A percentile compares a stretch with the other conserved stretches of the same genome.
Conservation (phyloP, 2,113 vertebrate species). For the Toxotes jaculatrix region DNA sequence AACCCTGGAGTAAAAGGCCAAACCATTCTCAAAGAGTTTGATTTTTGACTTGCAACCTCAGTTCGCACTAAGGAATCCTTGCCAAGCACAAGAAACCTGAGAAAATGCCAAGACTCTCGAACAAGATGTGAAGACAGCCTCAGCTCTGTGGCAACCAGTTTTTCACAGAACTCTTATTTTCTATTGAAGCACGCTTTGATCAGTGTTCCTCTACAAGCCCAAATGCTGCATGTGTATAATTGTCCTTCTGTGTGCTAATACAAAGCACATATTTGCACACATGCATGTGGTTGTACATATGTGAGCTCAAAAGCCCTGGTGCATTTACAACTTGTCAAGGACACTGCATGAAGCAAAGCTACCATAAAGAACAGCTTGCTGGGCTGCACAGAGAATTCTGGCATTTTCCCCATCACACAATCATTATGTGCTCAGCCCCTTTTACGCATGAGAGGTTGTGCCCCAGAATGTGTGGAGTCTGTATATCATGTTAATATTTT, state of each 20-base stretch:
- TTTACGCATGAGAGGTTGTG: constrained; percentile 29
- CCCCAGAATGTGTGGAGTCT: constrained; percentile 17
- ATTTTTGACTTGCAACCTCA: constrained; percentile 22
- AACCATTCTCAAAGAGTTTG: constrained; percentile 32
- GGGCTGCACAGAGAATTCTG: constrained; percentile 38
- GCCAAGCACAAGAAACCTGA: not conserved
- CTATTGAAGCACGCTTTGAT: constrained; percentile 2
- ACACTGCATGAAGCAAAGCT: constrained; percentile 34
- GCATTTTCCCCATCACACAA: constrained; percentile 39
- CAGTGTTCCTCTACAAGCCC: constrained; percentile 8
- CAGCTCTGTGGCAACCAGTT: not conserved
- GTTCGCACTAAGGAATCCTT: constrained; percentile 12
- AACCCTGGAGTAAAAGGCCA: constrained; percentile 35
- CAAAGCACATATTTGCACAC: constrained; percentile 27
- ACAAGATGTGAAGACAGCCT: not conserved
- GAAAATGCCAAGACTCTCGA: not conserved
- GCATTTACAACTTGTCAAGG: constrained; percentile 44
- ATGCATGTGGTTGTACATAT: constrained; percentile 37
- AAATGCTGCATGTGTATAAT: constrained; percentile 13
- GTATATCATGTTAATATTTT: constrained; percentile 50
- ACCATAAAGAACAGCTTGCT: constrained; percentile 45
- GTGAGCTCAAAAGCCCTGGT: constrained; percentile 11
- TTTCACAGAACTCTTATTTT: not conserved
- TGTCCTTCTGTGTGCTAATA: not conserved
- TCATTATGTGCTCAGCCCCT: constrained; percentile 27